Percentiles rank a stretch among this genome's conserved stretches.
These are phyloP conservation scores for Autographa pulchrina DNA, from an alignment of 2,888 invertebrate genomes.

Conservation along the genomic window DNA sequence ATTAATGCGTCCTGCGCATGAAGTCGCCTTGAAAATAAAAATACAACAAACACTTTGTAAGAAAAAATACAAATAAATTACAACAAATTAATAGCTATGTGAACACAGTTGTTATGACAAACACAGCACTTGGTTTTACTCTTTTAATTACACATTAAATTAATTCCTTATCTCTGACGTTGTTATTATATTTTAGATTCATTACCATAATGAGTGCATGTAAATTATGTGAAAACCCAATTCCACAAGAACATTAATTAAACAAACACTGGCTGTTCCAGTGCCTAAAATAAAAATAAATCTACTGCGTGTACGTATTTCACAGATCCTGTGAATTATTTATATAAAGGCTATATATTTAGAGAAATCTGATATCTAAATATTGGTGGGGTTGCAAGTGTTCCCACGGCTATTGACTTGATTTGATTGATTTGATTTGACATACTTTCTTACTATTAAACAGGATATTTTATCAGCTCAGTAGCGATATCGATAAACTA, in stretches of 20 bases:
- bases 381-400: too few relatives aligned
- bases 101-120: background rate
- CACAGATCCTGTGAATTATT: background rate
- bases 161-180: slow-evolving; percentile 20
- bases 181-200: slow-evolving; percentile 25
- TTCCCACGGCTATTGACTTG: too few relatives aligned
- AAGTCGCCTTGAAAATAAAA: slow-evolving; percentile 6
- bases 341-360: too few relatives aligned
- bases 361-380: too few relatives aligned
- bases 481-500: background rate
- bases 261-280: slow-evolving; percentile 26
- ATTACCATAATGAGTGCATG: slow-evolving; percentile 30
- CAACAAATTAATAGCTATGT: background rate
- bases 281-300: slow-evolving; percentile 37
- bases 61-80: background rate
- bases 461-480: background rate
- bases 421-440: too few relatives aligned
- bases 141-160: slow-evolving; percentile 18
- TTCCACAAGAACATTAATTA: slow-evolving; percentile 34
- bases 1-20: slow-evolving; percentile 75
- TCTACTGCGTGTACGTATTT: slow-evolving; percentile 18
- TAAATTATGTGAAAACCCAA: slow-evolving; percentile 39
- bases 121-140: background rate
- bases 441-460: too few relatives aligned
- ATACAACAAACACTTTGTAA: background rate